Evolutionary conservation across 2,888 invertebrate genomes (phyloP).

Genomic region (Colletes collaris): DNA sequence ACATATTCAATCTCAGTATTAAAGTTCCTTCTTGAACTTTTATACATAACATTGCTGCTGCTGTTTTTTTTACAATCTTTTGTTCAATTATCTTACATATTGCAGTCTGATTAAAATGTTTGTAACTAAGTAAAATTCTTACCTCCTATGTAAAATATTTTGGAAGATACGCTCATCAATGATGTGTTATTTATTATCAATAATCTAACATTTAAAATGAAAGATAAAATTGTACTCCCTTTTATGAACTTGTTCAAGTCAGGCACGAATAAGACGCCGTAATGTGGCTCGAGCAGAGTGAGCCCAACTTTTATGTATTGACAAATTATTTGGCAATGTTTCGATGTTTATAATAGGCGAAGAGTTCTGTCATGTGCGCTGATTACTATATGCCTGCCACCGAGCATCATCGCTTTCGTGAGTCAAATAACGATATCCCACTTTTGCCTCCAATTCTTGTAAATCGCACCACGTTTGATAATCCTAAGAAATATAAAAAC

Average conservation of each 20-base stretch:
- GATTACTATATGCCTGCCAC: slow-evolving; percentile 87
- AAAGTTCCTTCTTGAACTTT: slow-evolving; percentile 18
- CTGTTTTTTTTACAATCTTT: slow-evolving; percentile 12
- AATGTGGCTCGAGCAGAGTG: slow-evolving; percentile 81
- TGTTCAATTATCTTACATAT: slow-evolving; percentile 39
- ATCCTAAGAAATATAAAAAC: slow-evolving; percentile 84
- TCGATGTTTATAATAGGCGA: slow-evolving; percentile 74
- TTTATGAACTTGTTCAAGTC: slow-evolving; percentile 65
- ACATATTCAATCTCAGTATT: slow-evolving; percentile 16
- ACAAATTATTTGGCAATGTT: slow-evolving; percentile 78
- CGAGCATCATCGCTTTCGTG: slow-evolving; percentile 97
- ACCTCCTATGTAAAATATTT: slow-evolving; percentile 31
- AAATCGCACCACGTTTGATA: slow-evolving; percentile 98
- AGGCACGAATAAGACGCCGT: slow-evolving; percentile 81
- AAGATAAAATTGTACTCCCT: slow-evolving; percentile 44
- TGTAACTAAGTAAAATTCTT: slow-evolving; percentile 19
- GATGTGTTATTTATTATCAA: slow-evolving; percentile 7
- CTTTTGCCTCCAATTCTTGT: slow-evolving; percentile 90
- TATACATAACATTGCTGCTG: slow-evolving; percentile 35
- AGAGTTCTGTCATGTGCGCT: slow-evolving; percentile 80
- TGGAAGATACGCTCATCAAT: slow-evolving; percentile 36
- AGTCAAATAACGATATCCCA: slow-evolving; percentile 92
- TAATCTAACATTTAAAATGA: slow-evolving; percentile 22
- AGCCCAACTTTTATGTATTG: slow-evolving; percentile 83
- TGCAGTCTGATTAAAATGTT: slow-evolving; percentile 43